These are phyloP conservation scores for Deroplatys truncata DNA, from an alignment of 2,888 invertebrate genomes.

Conservation along the genomic window DNA sequence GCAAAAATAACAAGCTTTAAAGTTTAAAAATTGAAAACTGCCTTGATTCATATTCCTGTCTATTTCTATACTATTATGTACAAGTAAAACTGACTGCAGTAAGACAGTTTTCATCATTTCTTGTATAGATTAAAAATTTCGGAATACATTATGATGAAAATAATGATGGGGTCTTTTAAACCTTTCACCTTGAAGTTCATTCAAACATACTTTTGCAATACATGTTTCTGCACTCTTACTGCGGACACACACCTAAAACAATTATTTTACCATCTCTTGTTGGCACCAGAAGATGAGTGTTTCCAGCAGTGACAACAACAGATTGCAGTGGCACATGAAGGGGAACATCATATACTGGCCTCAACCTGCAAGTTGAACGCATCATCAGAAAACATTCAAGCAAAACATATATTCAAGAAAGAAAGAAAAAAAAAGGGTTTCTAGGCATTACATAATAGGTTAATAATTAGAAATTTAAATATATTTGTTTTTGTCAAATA, in stretches of 20 bases:
- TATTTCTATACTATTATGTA: background rate
- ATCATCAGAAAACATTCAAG: background rate
- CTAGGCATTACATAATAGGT: no score
- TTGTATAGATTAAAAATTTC: background rate
- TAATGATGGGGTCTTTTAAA: background rate
- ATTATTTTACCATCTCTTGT: slow-evolving; percentile 53
- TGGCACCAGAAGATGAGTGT: slow-evolving; percentile 56
- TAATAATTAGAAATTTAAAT: no score
- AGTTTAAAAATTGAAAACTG: background rate
- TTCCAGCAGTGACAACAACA: slow-evolving; percentile 49
- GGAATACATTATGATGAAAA: background rate
- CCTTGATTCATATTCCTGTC: background rate
- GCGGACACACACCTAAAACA: slow-evolving; percentile 42
- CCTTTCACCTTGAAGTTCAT: background rate
- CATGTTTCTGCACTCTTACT: background rate
- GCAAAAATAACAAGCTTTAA: background rate
- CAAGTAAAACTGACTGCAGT: background rate
- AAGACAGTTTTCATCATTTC: background rate
- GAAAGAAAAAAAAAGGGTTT: background rate
- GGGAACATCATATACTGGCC: slow-evolving; percentile 51
- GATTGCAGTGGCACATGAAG: slow-evolving; percentile 51
- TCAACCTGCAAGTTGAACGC: slow-evolving; percentile 41
- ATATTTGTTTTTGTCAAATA: no score
- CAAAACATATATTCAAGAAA: background rate
- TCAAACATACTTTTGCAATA: background rate